A percentile compares a stretch with the other conserved stretches of the same genome.
These are phyloP conservation scores for Apodemus agrarius DNA, from an alignment of 2,797 vertebrate species.

Conservation along the genomic window DNA sequence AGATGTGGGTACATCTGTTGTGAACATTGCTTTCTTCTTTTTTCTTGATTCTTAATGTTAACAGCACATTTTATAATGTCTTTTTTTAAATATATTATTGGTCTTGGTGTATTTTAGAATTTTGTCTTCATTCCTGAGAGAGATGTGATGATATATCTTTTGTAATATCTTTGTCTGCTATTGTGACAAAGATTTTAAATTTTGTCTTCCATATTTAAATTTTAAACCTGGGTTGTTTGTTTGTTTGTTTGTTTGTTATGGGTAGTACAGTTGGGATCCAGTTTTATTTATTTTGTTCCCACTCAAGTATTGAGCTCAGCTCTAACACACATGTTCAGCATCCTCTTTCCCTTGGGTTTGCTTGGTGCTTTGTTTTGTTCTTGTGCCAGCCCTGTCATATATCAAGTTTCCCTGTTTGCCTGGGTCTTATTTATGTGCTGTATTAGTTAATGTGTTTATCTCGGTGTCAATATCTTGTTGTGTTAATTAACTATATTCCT, in stretches of 20 bases:
- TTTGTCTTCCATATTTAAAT: slow-evolving; percentile 50
- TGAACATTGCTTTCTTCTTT: slow-evolving; percentile 37
- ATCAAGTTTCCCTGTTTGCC: neutral
- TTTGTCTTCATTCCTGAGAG: slow-evolving; percentile 48
- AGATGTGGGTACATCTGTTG: neutral
- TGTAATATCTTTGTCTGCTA: neutral
- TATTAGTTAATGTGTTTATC: neutral
- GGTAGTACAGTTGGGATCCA: neutral
- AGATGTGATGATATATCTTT: neutral
- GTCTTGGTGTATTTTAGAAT: slow-evolving; percentile 15
- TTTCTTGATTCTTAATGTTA: slow-evolving; percentile 32
- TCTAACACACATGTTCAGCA: neutral
- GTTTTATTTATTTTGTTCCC: neutral
- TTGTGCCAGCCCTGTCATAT: neutral
- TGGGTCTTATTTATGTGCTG: slow-evolving; percentile 15
- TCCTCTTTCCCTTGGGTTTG: neutral
- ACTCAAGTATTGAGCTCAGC: neutral
- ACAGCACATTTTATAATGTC: neutral
- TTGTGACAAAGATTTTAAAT: slow-evolving; percentile 49
- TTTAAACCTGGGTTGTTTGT: slow-evolving; percentile 17
- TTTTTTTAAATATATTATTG: slow-evolving; percentile 1
- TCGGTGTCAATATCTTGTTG: neutral
- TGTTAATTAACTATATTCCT: slow-evolving; percentile 31
- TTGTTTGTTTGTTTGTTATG: slow-evolving; percentile 39
- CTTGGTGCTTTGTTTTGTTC: neutral